A percentile compares a stretch with the other conserved stretches of the same genome.
Conservation (phyloP, 2,113 vertebrate species). For the Enhydra lutris region DNA sequence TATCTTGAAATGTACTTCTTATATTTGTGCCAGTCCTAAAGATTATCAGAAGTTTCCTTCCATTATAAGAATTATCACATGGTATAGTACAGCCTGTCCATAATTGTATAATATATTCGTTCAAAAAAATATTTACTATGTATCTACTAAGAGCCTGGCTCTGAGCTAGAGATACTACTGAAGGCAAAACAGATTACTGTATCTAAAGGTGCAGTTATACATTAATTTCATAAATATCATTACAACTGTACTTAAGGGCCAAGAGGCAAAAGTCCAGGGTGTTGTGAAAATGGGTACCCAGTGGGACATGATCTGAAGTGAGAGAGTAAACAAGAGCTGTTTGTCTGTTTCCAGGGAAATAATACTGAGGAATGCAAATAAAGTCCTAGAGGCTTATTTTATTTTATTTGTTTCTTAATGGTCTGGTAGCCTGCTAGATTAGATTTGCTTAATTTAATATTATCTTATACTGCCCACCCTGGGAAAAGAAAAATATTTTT, state of each 20-base stretch:
- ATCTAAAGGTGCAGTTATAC: background rate
- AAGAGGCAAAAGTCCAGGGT: background rate
- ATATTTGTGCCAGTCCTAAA: background rate
- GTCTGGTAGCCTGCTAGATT: background rate
- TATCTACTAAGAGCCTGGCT: background rate
- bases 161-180: background rate
- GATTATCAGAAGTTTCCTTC: background rate
- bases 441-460: conserved; percentile 3
- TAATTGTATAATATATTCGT: background rate
- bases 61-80: background rate
- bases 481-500: background rate
- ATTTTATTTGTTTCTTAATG: conserved; percentile 28
- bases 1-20: background rate
- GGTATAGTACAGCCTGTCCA: background rate
- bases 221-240: background rate
- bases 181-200: background rate
- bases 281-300: background rate
- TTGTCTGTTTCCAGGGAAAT: background rate
- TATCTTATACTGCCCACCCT: background rate
- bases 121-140: background rate
- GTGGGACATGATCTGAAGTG: background rate
- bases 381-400: background rate
- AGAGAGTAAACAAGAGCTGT: background rate
- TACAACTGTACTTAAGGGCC: background rate
- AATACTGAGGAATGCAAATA: background rate